A percentile compares a stretch with the other conserved stretches of the same genome.
These are phyloP conservation scores for Baryphthengus martii DNA, from an alignment of 2,113 vertebrate species.

Conservation along the genomic window DNA sequence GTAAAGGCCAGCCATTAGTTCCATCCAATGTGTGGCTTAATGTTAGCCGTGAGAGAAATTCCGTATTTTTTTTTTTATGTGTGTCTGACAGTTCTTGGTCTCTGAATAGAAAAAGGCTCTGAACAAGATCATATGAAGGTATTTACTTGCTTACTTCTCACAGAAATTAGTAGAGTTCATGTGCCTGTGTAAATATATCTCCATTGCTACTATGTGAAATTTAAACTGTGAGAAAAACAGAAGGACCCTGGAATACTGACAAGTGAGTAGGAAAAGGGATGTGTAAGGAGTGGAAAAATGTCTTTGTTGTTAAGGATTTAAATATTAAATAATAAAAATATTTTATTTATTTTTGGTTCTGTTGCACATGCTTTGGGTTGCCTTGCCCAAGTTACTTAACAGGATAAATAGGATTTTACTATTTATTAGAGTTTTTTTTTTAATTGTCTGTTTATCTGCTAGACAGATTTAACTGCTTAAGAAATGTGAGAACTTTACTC, in stretches of 20 bases:
- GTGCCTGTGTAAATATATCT: neutral
- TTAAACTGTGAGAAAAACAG: neutral
- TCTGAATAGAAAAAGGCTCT: neutral
- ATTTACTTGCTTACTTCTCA: neutral
- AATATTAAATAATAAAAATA: no score
- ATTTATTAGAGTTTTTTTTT: neutral
- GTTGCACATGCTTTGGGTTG: neutral
- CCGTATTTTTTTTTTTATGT: neutral
- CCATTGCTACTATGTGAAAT: neutral
- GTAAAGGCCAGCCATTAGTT: neutral
- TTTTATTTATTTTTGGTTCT: neutral
- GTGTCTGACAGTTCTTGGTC: neutral
- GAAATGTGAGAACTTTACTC: neutral
- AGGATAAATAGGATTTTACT: neutral
- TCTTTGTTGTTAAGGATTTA: neutral
- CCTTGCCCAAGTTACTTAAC: neutral
- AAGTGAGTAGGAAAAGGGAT: neutral
- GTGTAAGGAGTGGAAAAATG: neutral
- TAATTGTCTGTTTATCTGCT: neutral
- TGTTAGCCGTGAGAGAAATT: neutral
- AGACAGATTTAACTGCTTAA: neutral
- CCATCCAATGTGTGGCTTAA: neutral
- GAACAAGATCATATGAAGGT: neutral
- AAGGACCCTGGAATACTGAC: neutral
- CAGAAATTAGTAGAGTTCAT: neutral